Base-by-base conservation (phyloP, 2,888 invertebrate species). In the Panzeria rudis region DNA sequence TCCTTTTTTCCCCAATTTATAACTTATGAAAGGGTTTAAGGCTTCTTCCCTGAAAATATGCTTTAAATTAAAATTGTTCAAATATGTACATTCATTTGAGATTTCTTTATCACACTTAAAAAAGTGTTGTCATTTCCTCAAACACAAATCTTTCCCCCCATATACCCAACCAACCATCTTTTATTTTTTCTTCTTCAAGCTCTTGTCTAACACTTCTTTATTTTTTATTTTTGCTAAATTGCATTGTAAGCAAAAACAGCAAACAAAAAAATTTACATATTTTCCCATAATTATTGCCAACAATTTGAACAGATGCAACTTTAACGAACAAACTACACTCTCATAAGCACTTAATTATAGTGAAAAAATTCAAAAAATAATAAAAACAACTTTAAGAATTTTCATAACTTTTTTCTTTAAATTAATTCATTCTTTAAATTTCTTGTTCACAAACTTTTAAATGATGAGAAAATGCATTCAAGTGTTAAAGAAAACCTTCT, bases 401-500 rank as follows among this genome's bases (percentile, higher is more conserved):
- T 72, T 50, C 20, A 32, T 13, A 32, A 69, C 56, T 81, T 69
- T 69, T 68, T 54, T 32, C n/a, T 64, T n/a, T n/a, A n/a, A n/a
- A n/a, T n/a, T 47, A 56, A 38, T 35, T 38, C 52, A 59, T 29
- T 69, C n/a, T 59, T 78, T 52, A 23, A 44, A 44, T 62, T 44
- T 41, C 23, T 44, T 47, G 38, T 69, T 44, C 32, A 25, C 68
- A 61, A 69, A 38, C 62, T 69, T 82, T 71, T 76, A 35, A 83
- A 83, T 77, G 71, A 83, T 83, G 82, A 44, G 82, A 84, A 84
- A 84, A 80, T 84, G 80, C 84, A 84, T 75, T 84, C 76, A 80
- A 76, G 80, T 76, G 80, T 80, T 76, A 66, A 62, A 50, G 38
- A 76, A 72, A 47, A 64, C 61, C 50, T 69, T 78, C 38, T 50